These are phyloP conservation scores for Bolinopsis microptera DNA, from an alignment of 37 sponge, comb jelly and placozoan genomes.

Conservation along the genomic window DNA sequence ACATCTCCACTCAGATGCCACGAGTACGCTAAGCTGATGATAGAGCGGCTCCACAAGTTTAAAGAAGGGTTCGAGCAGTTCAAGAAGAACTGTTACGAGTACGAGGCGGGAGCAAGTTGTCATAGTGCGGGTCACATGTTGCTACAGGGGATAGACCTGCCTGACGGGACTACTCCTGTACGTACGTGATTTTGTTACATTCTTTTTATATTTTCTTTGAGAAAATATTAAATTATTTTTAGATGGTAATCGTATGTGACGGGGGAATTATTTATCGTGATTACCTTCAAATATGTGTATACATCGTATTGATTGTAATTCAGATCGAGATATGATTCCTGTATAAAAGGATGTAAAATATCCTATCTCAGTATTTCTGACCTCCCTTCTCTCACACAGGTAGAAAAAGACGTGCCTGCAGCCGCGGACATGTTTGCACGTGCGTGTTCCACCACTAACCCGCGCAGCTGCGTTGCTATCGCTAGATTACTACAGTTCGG, in stretches of 20 bases:
- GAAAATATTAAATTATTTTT: too few relatives aligned
- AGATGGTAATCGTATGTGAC: too few relatives aligned
- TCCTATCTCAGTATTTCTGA: too few relatives aligned
- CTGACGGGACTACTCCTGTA: slow-evolving; percentile 49
- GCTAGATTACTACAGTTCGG: slow-evolving; percentile 47
- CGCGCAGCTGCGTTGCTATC: slow-evolving; percentile 35
- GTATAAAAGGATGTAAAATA: too few relatives aligned
- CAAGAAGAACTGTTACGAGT: slow-evolving; percentile 60
- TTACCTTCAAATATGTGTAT: too few relatives aligned
- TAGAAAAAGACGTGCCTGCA: slow-evolving; percentile 36
- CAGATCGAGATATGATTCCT: too few relatives aligned
- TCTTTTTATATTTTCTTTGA: background rate
- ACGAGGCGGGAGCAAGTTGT: slow-evolving; percentile 38
- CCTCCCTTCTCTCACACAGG: too few relatives aligned
- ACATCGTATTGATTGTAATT: too few relatives aligned
- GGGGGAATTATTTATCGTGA: too few relatives aligned
- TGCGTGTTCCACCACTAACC: slow-evolving; percentile 41
- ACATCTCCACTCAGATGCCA: slow-evolving; percentile 63
- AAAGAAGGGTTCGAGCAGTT: slow-evolving; percentile 58
- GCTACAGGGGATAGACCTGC: slow-evolving; percentile 7
- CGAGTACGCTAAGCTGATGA: slow-evolving; percentile 66
- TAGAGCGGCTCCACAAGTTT: slow-evolving; percentile 8
- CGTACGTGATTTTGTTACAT: background rate
- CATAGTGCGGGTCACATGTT: slow-evolving; percentile 43
- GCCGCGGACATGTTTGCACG: slow-evolving; percentile 55